Evolutionary conservation across 2,113 vertebrate genomes (phyloP).

Genomic region (Paedocypris sp.): DNA sequence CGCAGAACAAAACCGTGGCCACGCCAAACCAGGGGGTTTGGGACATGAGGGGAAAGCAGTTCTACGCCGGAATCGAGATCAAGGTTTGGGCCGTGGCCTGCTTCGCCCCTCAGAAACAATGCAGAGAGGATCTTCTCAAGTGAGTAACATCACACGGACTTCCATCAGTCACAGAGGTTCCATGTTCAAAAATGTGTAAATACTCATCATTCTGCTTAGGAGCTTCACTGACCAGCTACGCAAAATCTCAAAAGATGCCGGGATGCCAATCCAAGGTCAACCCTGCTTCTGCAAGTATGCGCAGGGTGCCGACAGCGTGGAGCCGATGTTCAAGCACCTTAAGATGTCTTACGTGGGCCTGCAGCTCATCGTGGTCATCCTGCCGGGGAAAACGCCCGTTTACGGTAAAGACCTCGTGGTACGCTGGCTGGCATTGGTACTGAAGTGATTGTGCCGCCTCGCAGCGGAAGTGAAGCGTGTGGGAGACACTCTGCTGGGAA

Average conservation of each 20-base stretch:
- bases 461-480: slow-evolving; percentile 97
- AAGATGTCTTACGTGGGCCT: slow-evolving; percentile 96
- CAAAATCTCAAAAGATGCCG: slow-evolving; percentile 97
- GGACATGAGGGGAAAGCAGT: slow-evolving; percentile 99
- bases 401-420: slow-evolving; percentile 67
- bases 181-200: no score
- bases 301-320: slow-evolving; percentile 95
- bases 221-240: slow-evolving; percentile 96
- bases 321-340: slow-evolving; percentile 98
- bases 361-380: slow-evolving; percentile 96
- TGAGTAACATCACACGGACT: no score
- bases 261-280: slow-evolving; percentile 98
- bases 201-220: slow-evolving; percentile 49
- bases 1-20: slow-evolving; percentile 95
- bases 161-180: no score
- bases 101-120: slow-evolving; percentile 97
- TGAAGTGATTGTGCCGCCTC: neutral
- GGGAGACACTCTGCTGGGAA: slow-evolving; percentile 91
- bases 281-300: slow-evolving; percentile 98
- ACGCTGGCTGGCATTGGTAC: neutral
- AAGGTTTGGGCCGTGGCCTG: slow-evolving; percentile 99
- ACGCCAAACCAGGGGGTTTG: slow-evolving; percentile 98
- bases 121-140: slow-evolving; percentile 94
- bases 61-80: slow-evolving; percentile 98
- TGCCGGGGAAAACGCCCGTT: slow-evolving; percentile 92